A percentile compares a stretch with the other conserved stretches of the same genome.
phyloP scores from a whole-genome alignment of 2,888 invertebrate species.

The Argyra leucocephala region DNA sequence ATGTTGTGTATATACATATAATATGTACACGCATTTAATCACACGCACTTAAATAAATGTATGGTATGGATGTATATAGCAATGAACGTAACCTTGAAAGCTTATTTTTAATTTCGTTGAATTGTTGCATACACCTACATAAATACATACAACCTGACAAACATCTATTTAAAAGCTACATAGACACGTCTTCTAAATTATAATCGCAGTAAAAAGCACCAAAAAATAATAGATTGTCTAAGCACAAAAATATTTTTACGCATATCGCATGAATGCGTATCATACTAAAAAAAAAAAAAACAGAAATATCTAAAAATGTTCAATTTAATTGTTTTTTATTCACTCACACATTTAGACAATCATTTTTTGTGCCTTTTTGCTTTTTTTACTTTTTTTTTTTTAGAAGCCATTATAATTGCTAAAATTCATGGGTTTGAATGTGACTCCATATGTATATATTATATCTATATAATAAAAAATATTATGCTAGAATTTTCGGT shows the following conservation, averaged over 20 bases:
- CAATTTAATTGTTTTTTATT: too few species aligned
- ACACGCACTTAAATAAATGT: not conserved
- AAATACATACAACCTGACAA: not conserved
- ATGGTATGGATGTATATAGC: not conserved
- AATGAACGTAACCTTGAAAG: conserved; percentile 11
- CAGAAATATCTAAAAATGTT: not conserved
- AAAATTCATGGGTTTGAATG: too few species aligned
- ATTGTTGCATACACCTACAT: not conserved
- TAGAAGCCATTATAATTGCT: too few species aligned
- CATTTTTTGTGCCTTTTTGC: too few species aligned
- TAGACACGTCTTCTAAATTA: not conserved
- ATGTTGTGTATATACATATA: not conserved
- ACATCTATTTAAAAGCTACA: not conserved
- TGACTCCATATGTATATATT: too few species aligned
- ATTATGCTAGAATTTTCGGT: too few species aligned
- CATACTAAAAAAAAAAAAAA: not conserved
- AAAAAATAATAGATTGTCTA: not conserved
- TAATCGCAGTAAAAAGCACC: not conserved
- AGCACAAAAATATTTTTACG: not conserved
- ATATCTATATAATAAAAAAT: too few species aligned
- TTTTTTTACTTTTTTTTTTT: too few species aligned
- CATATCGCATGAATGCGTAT: not conserved
- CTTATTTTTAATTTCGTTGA: conserved; percentile 2
- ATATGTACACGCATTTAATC: not conserved
- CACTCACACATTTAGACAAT: too few species aligned